These are phyloP conservation scores for Macrotis lagotis DNA, from an alignment of 2,113 vertebrate species.

Conservation along the genomic window DNA sequence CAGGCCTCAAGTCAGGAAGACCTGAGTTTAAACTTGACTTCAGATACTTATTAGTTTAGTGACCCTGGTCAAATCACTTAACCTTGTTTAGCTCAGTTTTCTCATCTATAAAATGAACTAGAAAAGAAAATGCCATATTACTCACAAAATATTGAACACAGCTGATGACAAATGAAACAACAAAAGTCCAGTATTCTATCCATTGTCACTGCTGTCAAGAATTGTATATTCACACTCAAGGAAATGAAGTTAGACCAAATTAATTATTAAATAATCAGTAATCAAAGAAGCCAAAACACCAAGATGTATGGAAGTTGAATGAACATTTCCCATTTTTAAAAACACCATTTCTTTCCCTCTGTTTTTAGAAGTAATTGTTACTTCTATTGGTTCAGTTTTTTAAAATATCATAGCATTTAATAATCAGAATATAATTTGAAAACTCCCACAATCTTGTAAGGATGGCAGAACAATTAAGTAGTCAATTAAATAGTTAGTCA, in stretches of 20 bases:
- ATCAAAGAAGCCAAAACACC: background rate
- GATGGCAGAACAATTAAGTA: background rate
- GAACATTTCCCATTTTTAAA: background rate
- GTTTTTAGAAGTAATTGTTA: background rate
- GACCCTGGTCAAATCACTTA: no score
- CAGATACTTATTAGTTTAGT: no score
- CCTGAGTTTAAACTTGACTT: background rate
- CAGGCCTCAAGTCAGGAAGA: background rate
- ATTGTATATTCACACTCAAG: background rate
- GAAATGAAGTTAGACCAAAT: background rate
- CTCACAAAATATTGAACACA: no score
- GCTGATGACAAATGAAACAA: no score
- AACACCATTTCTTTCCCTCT: background rate
- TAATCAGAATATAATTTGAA: background rate
- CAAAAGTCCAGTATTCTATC: no score
- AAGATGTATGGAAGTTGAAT: background rate
- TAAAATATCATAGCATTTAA: background rate
- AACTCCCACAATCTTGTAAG: background rate
- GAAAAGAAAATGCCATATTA: no score
- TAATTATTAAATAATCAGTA: background rate
- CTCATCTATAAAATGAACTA: no score
- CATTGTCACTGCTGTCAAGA: background rate
- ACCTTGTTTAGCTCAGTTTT: no score
- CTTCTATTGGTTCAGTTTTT: background rate
- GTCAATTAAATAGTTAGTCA: background rate